Percentiles rank a stretch among this genome's conserved stretches.
These are phyloP conservation scores for Andrena chrysosceles DNA, from an alignment of 2,888 invertebrate species.

Conservation along the genomic window DNA sequence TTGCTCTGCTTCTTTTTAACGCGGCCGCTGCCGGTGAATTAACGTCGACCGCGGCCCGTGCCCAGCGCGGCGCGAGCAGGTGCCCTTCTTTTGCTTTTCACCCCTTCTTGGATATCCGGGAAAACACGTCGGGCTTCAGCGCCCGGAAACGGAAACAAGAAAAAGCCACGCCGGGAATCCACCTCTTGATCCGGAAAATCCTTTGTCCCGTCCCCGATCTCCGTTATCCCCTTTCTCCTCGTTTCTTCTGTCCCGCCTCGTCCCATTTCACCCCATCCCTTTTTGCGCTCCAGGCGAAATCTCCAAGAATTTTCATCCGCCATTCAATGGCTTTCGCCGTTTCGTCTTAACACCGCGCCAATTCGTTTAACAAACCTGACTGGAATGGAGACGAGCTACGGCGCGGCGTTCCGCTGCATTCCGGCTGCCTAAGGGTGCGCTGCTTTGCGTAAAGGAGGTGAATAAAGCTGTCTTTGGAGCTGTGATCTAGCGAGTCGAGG, in stretches of 20 bases:
- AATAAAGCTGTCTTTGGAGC: neutral
- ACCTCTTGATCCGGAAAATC: slow-evolving; percentile 38
- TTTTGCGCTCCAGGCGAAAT: neutral
- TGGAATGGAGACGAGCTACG: neutral
- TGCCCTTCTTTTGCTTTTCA: neutral
- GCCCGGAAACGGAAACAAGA: slow-evolving; percentile 50
- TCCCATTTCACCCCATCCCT: neutral
- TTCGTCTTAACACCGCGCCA: neutral
- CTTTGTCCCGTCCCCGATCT: slow-evolving; percentile 40
- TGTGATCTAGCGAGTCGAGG: neutral
- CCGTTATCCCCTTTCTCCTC: neutral
- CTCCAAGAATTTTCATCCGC: slow-evolving; percentile 12
- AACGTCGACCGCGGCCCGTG: slow-evolving; percentile 13
- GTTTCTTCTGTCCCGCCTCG: slow-evolving; percentile 7
- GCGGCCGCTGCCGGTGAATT: neutral
- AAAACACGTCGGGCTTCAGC: slow-evolving; percentile 26
- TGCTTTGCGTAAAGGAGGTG: neutral
- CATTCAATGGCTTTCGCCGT: neutral
- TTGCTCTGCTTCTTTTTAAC: neutral
- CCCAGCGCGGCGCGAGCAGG: neutral
- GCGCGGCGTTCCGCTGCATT: neutral
- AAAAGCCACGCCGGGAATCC: slow-evolving; percentile 50
- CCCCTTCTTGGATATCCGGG: slow-evolving; percentile 7
- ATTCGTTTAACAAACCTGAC: slow-evolving; percentile 16
- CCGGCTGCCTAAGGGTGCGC: neutral